Base-by-base conservation (phyloP, 2,888 invertebrate genomes). In the Nemotelus nigrinus region DNA sequence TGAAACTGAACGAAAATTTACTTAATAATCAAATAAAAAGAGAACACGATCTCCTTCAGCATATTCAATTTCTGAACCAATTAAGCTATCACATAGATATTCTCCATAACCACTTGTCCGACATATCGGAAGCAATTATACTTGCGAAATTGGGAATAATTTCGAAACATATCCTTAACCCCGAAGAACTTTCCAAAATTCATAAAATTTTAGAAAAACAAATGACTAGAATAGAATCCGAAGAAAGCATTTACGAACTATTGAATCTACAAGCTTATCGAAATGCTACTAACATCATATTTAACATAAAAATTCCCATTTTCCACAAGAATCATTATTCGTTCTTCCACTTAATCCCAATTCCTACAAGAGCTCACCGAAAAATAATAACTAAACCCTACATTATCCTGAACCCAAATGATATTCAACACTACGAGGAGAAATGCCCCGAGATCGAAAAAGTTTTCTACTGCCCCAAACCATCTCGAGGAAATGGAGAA, bases 121-220 rank as follows among this genome's bases (percentile, higher is more conserved):
- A 78, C 25, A 76, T 76, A 41, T 67, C 75, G n/a, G 70, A 78
- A 78, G 70, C 76, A 45, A 70, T 76, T 67, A 67, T 63, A 41
- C 57, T 78, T 39, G 76, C 78, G 5, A 78, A 76, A 76, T 41
- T 78, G 43, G 63, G 63, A 10, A 57, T 78, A 57, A 74, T 78
- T 48, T 75, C 78, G 25, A 78, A 76, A 70, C 78, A 76, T 48
- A 76, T 78, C 5, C 68, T 75, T 3, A 74, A 75, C 55, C 45
- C 68, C 6, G 67, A 78, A 60, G 76, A 78, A 68, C 44, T 76
- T 10, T 47, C 44, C 3, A 47, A 77, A 57, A 71, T 71, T 50
- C 57, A 67, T 50, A 39, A 70, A 3, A 44, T 58, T 48, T 53
- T 76, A 8, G 3, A 64, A 64, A 63, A 63, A 1, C 63, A 78